Evolutionary conservation across 2,888 invertebrate species (phyloP), one percentile per base, ranked within the genome.

Genomic region (Heliconius charithonia): DNA sequence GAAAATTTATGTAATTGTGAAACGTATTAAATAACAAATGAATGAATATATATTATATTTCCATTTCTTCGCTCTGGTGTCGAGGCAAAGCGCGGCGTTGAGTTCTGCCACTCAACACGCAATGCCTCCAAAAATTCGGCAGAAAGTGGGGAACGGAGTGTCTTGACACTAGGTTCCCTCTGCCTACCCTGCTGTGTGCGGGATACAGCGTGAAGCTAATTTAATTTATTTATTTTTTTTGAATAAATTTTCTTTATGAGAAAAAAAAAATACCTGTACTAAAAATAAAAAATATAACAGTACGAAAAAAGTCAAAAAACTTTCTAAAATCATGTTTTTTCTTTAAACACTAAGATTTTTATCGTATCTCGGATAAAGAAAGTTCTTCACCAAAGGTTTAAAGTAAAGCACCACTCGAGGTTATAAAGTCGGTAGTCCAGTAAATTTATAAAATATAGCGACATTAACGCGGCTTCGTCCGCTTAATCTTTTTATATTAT

Each of bases 341-440:
- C 32, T 71, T 71, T 25, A 27, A 77, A 65, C 25, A 62, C 32
- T 16, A 77, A 72, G 65, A 65, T 63, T 73, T 27, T 73, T 62
- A 77, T 72, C 70, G 19, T 77, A 72, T 77, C 71, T 72, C 56
- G 51, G 56, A 13, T 65, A 65, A 72, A 51, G 65, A 72, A 77
- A 77, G 77, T 77, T 66, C 29, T 76, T 51, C 51, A 76, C 51
- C 65, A 66, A 77, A 77, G 77, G 65, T 77, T 77, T 72, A 71
- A 77, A 72, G 62, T 77, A 72, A 77, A 72, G 51, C 70, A 71
- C 70, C 63, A 76, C 69, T 76, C n/a, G 70, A 63, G 70, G 32
- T 32, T 45, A 70, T 70, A 63, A 76, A n/a, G 29, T 32, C 62
- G 3, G 45, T 27, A n/a, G 1, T 76, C 76, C 69, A 76, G 41